Evolutionary conservation across 2,888 invertebrate genomes (phyloP).

Genomic region (Lacanobia oleracea): DNA sequence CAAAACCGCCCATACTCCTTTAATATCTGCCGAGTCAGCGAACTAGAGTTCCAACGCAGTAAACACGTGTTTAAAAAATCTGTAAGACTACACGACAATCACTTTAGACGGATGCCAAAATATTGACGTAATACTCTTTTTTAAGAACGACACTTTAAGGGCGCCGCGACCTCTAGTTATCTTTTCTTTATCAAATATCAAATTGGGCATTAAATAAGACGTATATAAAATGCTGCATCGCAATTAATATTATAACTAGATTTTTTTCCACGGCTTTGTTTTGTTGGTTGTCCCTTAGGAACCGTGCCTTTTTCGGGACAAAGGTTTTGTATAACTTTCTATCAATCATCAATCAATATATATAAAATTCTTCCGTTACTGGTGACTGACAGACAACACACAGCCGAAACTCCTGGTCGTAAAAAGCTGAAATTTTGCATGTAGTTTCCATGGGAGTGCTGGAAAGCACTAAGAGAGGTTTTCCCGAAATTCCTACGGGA

Average conservation of each 20-base stretch:
- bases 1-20: background rate
- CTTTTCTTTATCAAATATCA: constrained; percentile 44
- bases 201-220: constrained; percentile 19
- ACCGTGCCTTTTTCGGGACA: background rate
- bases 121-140: constrained; percentile 51
- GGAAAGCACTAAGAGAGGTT: too few species aligned
- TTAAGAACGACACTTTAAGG: constrained; percentile 43
- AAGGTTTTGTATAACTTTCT: background rate
- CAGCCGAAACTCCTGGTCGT: too few species aligned
- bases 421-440: too few species aligned
- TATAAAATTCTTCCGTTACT: too few species aligned
- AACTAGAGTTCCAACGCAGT: background rate
- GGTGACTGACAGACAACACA: too few species aligned
- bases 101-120: constrained; percentile 48
- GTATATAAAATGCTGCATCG: constrained; percentile 23
- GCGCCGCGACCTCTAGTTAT: constrained; percentile 48
- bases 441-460: too few species aligned
- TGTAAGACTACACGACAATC: constrained; percentile 15
- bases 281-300: too few species aligned
- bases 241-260: background rate
- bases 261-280: background rate
- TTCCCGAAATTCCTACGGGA: too few species aligned
- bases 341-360: too few species aligned
- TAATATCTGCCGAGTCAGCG: constrained; percentile 4
- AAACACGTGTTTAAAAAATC: constrained; percentile 10